These are phyloP conservation scores for Drosophila engyochracea DNA, from an alignment of 2,888 invertebrate genomes.

Conservation along the genomic window DNA sequence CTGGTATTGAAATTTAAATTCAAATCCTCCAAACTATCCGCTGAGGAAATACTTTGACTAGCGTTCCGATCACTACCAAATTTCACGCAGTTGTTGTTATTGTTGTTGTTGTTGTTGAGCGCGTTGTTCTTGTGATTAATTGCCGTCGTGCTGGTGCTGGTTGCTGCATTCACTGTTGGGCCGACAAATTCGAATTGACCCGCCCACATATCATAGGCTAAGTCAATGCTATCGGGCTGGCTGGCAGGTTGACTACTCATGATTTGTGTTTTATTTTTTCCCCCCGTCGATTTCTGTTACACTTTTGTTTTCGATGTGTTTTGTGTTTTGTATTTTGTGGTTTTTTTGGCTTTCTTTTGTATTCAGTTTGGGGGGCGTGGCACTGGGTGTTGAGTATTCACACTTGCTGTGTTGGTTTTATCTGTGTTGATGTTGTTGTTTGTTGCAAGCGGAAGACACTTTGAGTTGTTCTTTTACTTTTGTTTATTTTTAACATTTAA, in stretches of 20 bases:
- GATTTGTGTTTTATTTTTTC: conserved; percentile 62
- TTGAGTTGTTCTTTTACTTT: conserved; percentile 10
- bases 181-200: conserved; percentile 95
- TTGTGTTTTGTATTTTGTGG: conserved; percentile 22
- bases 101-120: conserved; percentile 61
- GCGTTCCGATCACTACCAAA: conserved; percentile 78
- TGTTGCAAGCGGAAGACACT: conserved; percentile 61
- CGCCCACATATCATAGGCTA: conserved; percentile 95
- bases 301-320: conserved; percentile 19
- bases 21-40: conserved; percentile 84
- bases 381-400: conserved; percentile 59
- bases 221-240: conserved; percentile 88
- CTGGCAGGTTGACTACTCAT: conserved; percentile 85
- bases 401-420: conserved; percentile 43
- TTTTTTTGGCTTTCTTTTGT: conserved; percentile 33
- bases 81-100: conserved; percentile 59
- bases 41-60: conserved; percentile 78
- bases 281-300: neutral
- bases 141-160: conserved; percentile 59
- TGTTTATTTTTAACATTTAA: conserved; percentile 37
- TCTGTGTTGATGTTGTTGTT: conserved; percentile 13
- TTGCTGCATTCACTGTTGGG: conserved; percentile 68
- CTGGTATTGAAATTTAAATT: conserved; percentile 83
- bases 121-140: conserved; percentile 54
- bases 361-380: conserved; percentile 56